Evolutionary conservation across 2,113 vertebrate genomes (phyloP).

Genomic region (Psilopsiagon aurifrons): DNA sequence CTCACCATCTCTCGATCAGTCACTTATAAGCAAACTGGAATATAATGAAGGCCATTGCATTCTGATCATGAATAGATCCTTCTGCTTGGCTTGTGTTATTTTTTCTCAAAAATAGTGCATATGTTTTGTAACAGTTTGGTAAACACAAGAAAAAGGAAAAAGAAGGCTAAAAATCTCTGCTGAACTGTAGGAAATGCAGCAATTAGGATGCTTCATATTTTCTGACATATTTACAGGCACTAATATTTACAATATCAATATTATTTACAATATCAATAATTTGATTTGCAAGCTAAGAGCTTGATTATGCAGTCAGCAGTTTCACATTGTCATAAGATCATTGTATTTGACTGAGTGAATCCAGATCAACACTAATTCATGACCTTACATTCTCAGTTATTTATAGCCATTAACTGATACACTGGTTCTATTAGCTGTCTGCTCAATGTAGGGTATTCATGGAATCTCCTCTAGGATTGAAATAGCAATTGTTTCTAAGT

Average conservation of each 20-base stretch:
- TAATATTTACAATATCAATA: not conserved
- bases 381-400: conserved; percentile 13
- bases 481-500: conserved; percentile 18
- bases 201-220: not conserved
- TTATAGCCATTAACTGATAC: not conserved
- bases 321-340: not conserved
- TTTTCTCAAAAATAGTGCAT: conserved; percentile 68
- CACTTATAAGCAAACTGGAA: conserved; percentile 70
- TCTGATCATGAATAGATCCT: conserved; percentile 76
- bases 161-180: conserved; percentile 43
- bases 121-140: conserved; percentile 69
- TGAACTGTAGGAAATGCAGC: not conserved
- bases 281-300: conserved; percentile 5
- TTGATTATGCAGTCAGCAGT: not conserved
- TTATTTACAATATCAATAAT: not conserved
- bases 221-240: not conserved
- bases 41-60: conserved; percentile 79
- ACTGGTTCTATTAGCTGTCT: not conserved
- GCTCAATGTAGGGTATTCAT: not conserved
- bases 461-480: not conserved
- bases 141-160: conserved; percentile 56
- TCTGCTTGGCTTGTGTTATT: conserved; percentile 73
- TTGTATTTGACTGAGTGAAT: not conserved
- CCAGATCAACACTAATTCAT: not conserved
- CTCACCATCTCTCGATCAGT: conserved; percentile 60